Conservation (phyloP, 1,140 invertebrate species). For the Mercenaria mercenaria region DNA sequence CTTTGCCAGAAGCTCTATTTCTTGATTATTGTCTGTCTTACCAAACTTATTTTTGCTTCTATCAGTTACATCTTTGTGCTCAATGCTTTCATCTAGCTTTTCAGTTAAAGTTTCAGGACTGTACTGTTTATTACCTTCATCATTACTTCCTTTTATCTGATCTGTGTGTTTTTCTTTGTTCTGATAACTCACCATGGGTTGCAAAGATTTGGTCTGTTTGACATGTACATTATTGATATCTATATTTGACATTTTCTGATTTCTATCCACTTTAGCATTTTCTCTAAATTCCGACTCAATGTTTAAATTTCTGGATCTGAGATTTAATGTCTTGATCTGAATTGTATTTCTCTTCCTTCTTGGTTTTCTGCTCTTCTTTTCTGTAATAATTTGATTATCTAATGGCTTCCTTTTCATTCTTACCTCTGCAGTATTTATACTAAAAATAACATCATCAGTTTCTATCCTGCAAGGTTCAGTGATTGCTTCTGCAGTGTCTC, state of each 20-base stretch:
- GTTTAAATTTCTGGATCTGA: too few relatives aligned
- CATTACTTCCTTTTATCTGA: too few relatives aligned
- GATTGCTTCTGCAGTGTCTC: too few relatives aligned
- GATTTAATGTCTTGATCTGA: neutral
- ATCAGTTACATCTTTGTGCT: neutral
- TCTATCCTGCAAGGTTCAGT: too few relatives aligned
- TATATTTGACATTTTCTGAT: neutral
- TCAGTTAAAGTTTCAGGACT: neutral
- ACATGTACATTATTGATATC: neutral
- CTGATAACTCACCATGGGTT: too few relatives aligned
- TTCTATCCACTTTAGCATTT: neutral
- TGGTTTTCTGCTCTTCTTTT: neutral
- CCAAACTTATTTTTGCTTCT: neutral
- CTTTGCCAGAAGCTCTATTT: neutral
- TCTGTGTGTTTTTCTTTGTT: too few relatives aligned
- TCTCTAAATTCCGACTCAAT: too few relatives aligned
- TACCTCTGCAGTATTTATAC: too few relatives aligned
- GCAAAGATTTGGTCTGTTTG: too few relatives aligned
- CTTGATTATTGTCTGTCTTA: neutral
- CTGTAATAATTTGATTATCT: neutral
- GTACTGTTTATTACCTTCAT: neutral
- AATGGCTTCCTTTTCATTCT: too few relatives aligned
- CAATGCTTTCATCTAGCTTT: neutral
- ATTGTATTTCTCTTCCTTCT: neutral
- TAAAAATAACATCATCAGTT: too few relatives aligned